Percentiles rank a stretch among this genome's conserved stretches.
phyloP scores from a whole-genome alignment of 1,140 invertebrate genomes.

The Drosophila subpulchrella region DNA sequence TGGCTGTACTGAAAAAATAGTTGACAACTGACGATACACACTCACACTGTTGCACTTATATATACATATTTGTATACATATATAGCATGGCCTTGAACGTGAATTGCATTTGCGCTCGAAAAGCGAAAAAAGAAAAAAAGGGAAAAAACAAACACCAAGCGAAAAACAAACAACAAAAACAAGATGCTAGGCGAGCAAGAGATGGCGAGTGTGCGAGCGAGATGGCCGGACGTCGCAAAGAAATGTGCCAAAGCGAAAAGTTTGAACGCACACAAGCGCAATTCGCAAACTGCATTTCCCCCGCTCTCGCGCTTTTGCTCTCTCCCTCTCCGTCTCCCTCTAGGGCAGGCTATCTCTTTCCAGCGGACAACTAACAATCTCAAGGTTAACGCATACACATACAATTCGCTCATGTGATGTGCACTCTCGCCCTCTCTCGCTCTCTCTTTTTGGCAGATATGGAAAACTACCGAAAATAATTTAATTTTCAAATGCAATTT shows the following conservation, averaged over 20 bases:
- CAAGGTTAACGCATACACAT: slow-evolving; percentile 65
- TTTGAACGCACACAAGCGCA: slow-evolving; percentile 48
- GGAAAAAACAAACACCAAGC: slow-evolving; percentile 30
- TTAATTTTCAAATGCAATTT: slow-evolving; percentile 44
- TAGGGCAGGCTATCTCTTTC: slow-evolving; percentile 14
- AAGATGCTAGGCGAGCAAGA: slow-evolving; percentile 30
- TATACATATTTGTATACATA: neutral
- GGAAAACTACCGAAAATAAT: slow-evolving; percentile 52
- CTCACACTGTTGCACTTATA: slow-evolving; percentile 1
- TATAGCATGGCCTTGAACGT: slow-evolving; percentile 77
- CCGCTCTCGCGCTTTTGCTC: neutral
- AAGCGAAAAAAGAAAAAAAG: slow-evolving; percentile 28
- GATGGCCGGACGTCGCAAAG: slow-evolving; percentile 32
- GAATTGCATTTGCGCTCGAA: slow-evolving; percentile 82
- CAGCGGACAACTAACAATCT: slow-evolving; percentile 60
- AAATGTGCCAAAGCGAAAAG: slow-evolving; percentile 59
- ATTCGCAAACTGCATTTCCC: slow-evolving; percentile 39
- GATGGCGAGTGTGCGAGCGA: slow-evolving; percentile 21
- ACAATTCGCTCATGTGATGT: slow-evolving; percentile 4
- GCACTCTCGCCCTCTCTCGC: slow-evolving; percentile 11
- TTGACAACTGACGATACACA: slow-evolving; percentile 67
- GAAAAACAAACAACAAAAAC: slow-evolving; percentile 40
- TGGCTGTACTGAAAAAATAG: slow-evolving; percentile 52
- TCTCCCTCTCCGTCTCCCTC: neutral
- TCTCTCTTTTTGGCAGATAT: slow-evolving; percentile 40